Evolutionary conservation across 2,888 invertebrate species (phyloP).

Genomic region (Sipha maydis): DNA sequence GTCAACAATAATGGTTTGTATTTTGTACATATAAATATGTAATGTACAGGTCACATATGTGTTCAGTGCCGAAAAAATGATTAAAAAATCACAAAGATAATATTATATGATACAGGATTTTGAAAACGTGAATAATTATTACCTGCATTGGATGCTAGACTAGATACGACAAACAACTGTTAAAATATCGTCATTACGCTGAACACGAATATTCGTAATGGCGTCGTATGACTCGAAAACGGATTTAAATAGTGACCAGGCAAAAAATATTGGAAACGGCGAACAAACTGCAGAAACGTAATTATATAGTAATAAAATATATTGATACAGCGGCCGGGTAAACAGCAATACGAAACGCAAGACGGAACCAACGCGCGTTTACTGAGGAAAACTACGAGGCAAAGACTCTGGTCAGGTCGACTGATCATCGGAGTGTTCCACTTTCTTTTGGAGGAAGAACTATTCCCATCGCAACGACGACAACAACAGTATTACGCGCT

Average conservation of each 20-base stretch:
- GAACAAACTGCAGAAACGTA: background rate
- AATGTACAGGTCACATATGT: too few species aligned
- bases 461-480: slow-evolving; percentile 22
- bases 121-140: background rate
- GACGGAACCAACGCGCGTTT: slow-evolving; percentile 36
- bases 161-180: background rate
- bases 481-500: background rate
- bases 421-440: slow-evolving; percentile 52
- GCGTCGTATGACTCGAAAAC: slow-evolving; percentile 4
- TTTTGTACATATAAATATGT: too few species aligned
- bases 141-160: slow-evolving; percentile 25
- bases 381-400: slow-evolving; percentile 45
- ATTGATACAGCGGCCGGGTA: background rate
- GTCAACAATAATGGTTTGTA: too few species aligned
- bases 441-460: slow-evolving; percentile 54
- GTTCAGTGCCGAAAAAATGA: too few species aligned
- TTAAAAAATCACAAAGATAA: too few species aligned
- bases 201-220: too few species aligned
- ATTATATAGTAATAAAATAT: background rate
- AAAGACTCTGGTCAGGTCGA: slow-evolving; percentile 52
- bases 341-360: background rate
- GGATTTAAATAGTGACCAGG: background rate
- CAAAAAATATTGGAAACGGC: background rate
- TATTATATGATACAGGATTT: background rate
- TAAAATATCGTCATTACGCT: background rate